Base-by-base conservation (phyloP, 2,113 vertebrate genomes). In the Triplophysa dalaica region DNA sequence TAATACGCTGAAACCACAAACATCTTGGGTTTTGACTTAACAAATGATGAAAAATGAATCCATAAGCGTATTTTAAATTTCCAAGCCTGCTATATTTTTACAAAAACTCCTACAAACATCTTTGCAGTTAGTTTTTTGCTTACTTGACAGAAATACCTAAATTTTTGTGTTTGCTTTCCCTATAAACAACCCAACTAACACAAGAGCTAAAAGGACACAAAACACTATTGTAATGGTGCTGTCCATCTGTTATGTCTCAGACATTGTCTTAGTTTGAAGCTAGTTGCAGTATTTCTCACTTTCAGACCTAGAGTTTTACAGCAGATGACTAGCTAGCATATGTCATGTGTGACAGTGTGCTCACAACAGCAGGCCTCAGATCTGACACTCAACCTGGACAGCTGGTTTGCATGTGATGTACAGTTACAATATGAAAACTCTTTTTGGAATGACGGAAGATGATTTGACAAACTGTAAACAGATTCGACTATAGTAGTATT, bases 291-390 rank as follows among this genome's bases (percentile, higher is more conserved):
- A 84, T 80, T 75, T 75, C 77, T 77, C 69, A 78, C 85, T 54
- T 21, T 67, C 16, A 56, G 16, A 56, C 50, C 65, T 78, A 1
- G 33, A 93, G 93, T 94, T 92, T 26, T 92, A 92, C 93, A 94
- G 93, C 94, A 92, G 93, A 92, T 91, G 90, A 68, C 90, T 89
- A 93, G 92, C 16, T 38, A 33, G 48, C 8, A 19, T 22, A n/a
- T 75, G 21, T 69, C 14, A 24, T 41, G 24, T 24, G 50, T 58
- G 24, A 22, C 29, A 38, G 33, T 77, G 80, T 41, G 22, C 56
- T 3, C 8, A 17, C 9, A 38, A 33, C 29, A 50, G 48, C 48
- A 50, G 48, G 48, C 12, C 48, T 50, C 12, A 12, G 48, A 50
- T 50, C 1, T 43, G 14, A 22, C 21, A 21, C 21, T 68, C 16